Conservation (phyloP, 2,888 invertebrate species). For the Frankliniella fusca region DNA sequence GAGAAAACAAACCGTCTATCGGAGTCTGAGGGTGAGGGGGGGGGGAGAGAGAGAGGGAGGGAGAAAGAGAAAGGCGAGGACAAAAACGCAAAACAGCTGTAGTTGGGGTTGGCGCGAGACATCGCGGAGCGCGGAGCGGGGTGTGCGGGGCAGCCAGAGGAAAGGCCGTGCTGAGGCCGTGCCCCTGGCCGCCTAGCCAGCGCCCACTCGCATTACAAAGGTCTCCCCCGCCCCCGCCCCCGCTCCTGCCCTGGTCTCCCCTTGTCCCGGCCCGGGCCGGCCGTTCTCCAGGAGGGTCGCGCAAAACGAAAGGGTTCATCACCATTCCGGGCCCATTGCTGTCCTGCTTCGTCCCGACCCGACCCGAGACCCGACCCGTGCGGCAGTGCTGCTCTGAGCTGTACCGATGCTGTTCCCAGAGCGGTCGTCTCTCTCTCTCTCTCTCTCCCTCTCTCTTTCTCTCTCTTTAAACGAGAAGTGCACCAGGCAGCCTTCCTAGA, state of each 20-base stretch:
- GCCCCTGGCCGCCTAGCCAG: not conserved
- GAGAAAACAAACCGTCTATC: not conserved
- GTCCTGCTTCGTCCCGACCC: no score
- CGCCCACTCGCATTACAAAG: constrained; percentile 14
- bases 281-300: no score
- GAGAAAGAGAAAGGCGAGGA: not conserved
- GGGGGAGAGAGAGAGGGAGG: not conserved
- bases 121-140: not conserved
- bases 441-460: no score
- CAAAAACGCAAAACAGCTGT: constrained; percentile 22
- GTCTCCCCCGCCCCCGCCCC: not conserved
- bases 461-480: no score
- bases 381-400: no score
- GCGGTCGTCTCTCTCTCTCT: no score
- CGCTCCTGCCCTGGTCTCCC: no score
- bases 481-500: no score
- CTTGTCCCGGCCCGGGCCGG: not conserved
- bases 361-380: no score
- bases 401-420: no score
- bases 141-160: not conserved
- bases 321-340: not conserved
- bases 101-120: not conserved
- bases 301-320: not conserved
- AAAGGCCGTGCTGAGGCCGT: no score
- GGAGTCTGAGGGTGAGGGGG: not conserved